Evolutionary conservation across 2,113 vertebrate species (phyloP).

Genomic region (Vulpes lagopus): DNA sequence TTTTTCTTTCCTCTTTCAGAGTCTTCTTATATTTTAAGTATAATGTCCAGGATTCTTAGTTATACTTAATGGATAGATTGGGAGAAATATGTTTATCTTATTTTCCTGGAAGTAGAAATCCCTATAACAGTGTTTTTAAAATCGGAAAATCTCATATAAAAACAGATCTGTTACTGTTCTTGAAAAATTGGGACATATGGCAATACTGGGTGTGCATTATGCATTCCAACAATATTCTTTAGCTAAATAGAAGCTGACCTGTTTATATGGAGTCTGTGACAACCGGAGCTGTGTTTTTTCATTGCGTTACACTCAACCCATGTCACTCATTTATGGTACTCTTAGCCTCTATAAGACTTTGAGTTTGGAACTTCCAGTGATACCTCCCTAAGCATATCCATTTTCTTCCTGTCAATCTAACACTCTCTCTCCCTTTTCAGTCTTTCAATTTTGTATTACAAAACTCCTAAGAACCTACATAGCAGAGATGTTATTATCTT

Average conservation of each 20-base stretch:
- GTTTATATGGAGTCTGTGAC: background rate
- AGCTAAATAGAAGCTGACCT: conserved; percentile 43
- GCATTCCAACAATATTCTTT: conserved; percentile 38
- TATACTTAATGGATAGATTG: background rate
- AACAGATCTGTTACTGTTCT: conserved; percentile 60
- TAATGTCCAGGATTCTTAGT: background rate
- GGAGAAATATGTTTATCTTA: background rate
- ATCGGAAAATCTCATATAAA: conserved; percentile 51
- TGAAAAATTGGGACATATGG: conserved; percentile 63
- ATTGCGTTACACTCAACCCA: background rate
- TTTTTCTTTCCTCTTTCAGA: background rate
- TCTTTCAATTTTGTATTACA: conserved; percentile 40
- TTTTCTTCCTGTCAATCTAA: background rate
- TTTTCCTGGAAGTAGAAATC: conserved; percentile 30
- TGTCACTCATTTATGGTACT: background rate
- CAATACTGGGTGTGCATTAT: conserved; percentile 3
- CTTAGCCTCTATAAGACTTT: background rate
- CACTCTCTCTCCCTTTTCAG: background rate
- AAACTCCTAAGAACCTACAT: conserved; percentile 17
- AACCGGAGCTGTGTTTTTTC: background rate
- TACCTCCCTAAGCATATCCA: background rate
- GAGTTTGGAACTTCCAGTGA: background rate
- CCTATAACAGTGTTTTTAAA: conserved; percentile 45
- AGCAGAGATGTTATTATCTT: background rate
- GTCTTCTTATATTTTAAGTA: background rate